Percentiles rank a stretch among this genome's conserved stretches.
These are phyloP conservation scores for Fragum fragum DNA, from an alignment of 2,888 invertebrate species.

Conservation along the genomic window DNA sequence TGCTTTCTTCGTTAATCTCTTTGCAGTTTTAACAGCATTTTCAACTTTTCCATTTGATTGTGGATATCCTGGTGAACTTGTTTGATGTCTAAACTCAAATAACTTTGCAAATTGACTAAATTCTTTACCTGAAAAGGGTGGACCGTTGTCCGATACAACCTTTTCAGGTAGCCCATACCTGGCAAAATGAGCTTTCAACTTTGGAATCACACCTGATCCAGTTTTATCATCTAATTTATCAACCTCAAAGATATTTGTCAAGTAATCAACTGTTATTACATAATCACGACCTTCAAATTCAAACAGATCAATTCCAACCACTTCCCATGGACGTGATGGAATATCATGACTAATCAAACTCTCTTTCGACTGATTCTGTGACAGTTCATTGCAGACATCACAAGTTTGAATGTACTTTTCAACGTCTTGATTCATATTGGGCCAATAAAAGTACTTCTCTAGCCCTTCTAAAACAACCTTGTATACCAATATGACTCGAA, in stretches of 20 bases:
- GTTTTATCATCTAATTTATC: constrained; percentile 41
- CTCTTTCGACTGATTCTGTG: constrained; percentile 29
- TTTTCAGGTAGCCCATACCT: constrained; percentile 38
- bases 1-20: constrained; percentile 49
- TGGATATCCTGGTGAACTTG: constrained; percentile 23
- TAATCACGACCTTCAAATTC: constrained; percentile 46
- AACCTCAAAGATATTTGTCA: constrained; percentile 52
- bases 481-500: no score
- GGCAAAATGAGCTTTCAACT: constrained; percentile 38
- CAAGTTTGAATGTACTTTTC: constrained; percentile 26
- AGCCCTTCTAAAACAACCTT: no score
- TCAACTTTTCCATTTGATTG: constrained; percentile 49
- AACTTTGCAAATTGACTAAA: constrained; percentile 35
- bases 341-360: constrained; percentile 51
- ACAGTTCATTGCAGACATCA: constrained; percentile 28
- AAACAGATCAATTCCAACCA: constrained; percentile 55
- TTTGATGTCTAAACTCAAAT: constrained; percentile 43
- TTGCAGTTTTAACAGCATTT: constrained; percentile 49
- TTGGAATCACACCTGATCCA: neutral
- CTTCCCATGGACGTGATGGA: constrained; percentile 51
- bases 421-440: constrained; percentile 21
- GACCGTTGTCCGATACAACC: constrained; percentile 47
- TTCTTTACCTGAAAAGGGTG: constrained; percentile 28
- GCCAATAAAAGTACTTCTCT: no score
- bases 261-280: constrained; percentile 49